These are phyloP conservation scores for Epiblema foenella DNA, from an alignment of 2,888 invertebrate species.

Conservation along the genomic window DNA sequence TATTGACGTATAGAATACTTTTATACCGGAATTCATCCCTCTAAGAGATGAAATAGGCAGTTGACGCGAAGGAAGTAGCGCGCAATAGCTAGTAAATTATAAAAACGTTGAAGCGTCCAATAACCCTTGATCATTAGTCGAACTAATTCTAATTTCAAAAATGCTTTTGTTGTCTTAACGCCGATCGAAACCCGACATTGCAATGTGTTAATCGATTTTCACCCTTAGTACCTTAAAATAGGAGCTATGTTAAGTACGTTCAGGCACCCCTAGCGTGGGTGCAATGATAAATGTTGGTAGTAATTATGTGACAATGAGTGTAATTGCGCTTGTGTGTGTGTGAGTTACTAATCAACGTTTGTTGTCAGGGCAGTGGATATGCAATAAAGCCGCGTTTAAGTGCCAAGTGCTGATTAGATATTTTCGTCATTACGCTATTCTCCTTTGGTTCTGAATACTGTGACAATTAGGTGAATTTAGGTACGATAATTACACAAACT, in stretches of 20 bases:
- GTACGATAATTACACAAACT: too few relatives aligned
- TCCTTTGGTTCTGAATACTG: constrained; percentile 31
- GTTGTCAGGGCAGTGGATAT: constrained; percentile 54
- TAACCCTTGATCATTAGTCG: constrained; percentile 17
- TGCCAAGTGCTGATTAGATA: constrained; percentile 43
- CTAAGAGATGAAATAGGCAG: too few relatives aligned
- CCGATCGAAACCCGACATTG: constrained; percentile 43
- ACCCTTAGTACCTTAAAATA: constrained; percentile 54
- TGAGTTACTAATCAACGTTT: constrained; percentile 72
- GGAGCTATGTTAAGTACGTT: constrained; percentile 53
- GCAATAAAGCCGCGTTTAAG: constrained; percentile 48
- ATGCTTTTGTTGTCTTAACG: constrained; percentile 44
- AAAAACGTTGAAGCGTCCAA: neutral
- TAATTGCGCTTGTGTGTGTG: constrained; percentile 63
- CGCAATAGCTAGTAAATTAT: too few relatives aligned
- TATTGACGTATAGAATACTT: too few relatives aligned
- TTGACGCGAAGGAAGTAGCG: too few relatives aligned
- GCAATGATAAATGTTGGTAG: constrained; percentile 76
- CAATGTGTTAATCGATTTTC: constrained; percentile 47
- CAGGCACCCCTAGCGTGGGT: constrained; percentile 64
- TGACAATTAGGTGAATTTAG: neutral
- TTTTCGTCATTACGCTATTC: constrained; percentile 42
- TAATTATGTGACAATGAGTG: constrained; percentile 82
- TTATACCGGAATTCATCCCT: too few relatives aligned
- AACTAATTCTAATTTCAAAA: constrained; percentile 40